A percentile compares a stretch with the other conserved stretches of the same genome.
These are phyloP conservation scores for Hydractinia echinata DNA, from an alignment of 30 jellyfish, hydroid and myxozoan genomes.

Conservation along the genomic window DNA sequence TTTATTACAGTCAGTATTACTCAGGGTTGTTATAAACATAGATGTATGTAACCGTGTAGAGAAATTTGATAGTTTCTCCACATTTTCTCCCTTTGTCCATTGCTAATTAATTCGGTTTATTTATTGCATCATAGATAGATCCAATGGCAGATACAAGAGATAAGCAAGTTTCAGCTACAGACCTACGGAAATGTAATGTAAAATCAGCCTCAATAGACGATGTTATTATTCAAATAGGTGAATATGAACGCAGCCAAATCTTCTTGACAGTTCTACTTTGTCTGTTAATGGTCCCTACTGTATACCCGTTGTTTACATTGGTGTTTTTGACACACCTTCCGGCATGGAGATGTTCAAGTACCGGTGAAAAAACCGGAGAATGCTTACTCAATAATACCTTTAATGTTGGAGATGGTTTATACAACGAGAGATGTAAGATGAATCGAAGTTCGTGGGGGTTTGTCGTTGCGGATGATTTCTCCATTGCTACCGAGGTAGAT, in stretches of 20 bases:
- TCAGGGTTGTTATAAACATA: too few species aligned
- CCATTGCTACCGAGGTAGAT: not conserved
- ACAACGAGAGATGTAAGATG: conserved; percentile 6
- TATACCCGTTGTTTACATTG: not conserved
- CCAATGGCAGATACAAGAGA: too few species aligned
- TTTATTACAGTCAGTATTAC: too few species aligned
- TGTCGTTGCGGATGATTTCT: not conserved
- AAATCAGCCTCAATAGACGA: not conserved
- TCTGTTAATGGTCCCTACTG: conserved; percentile 8
- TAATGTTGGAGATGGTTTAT: conserved; percentile 3
- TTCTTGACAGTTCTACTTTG: not conserved
- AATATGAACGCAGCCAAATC: conserved; percentile 1
- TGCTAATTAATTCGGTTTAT: too few species aligned
- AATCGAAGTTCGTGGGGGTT: conserved; percentile 6
- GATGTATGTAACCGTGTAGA: too few species aligned
- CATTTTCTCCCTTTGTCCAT: too few species aligned
- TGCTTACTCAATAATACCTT: not conserved
- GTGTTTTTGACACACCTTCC: conserved; percentile 14
- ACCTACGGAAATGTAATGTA: too few species aligned
- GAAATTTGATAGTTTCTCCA: too few species aligned
- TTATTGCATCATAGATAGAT: too few species aligned
- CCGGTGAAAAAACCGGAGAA: not conserved
- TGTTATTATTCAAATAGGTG: not conserved
- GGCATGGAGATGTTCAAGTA: not conserved
- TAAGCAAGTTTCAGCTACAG: too few species aligned